Base-by-base conservation (phyloP, 1,140 invertebrate species). In the Halictus rubicundus region DNA sequence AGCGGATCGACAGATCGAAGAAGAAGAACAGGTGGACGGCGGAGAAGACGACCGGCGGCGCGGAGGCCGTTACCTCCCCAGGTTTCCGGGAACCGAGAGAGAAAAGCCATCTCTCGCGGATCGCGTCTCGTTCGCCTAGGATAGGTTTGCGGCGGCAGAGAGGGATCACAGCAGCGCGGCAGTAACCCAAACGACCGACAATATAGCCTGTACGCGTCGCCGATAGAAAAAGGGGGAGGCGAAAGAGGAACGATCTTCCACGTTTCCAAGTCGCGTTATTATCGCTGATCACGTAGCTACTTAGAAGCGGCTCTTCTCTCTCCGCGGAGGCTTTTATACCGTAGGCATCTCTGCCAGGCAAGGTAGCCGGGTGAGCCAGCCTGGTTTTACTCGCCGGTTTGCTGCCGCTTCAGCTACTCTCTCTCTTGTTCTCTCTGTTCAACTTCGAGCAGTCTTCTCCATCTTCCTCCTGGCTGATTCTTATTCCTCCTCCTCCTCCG, bases 251-350 rank as follows among this genome's bases (percentile, higher is more conserved):
- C 78, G 79, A 84, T 88, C 83, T 82, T 87, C 74, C 78, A 81
- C 85, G 85, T 88, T 86, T 85, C 83, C 85, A 85, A 79, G 84
- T 85, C 86, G 83, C 88, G 90, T 92, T 92, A 93, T 93, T 91
- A 92, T 90, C 90, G 88, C 91, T 90, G 91, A 92, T 93, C 92
- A 93, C 91, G 92, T 93, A 93, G 88, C 88, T 93, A 93, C 91
- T 92, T 89, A 91, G 91, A 93, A 92, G 87, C 87, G 87, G 88
- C 86, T 86, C 69, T 70, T 83, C 85, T 85, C 80, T 81, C 73
- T 74, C 80, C 60, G 49, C 49, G 19, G 42, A 70, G 59, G 81
- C 85, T 87, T 84, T 81, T 86, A 79, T 87, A 82, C 81, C 81
- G 42, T 78, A 86, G 84, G 68, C 72, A 86, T 83, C 63, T 87